Base-by-base conservation (phyloP, 1,140 invertebrate species). In the Yoshiicerus persimilis region DNA sequence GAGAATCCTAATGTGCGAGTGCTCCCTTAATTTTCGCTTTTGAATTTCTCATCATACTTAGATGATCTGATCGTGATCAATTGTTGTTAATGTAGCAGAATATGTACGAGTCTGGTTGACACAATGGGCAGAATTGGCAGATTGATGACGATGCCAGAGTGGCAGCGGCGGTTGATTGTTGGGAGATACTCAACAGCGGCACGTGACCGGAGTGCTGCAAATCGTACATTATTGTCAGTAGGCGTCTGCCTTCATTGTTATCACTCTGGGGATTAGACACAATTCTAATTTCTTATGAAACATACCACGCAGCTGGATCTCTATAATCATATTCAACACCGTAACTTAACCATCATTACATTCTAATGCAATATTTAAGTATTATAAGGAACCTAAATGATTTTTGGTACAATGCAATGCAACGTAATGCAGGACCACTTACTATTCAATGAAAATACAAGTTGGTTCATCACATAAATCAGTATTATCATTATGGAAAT, bases 191-290 rank as follows among this genome's bases (percentile, higher is more conserved):
- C 75, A 80, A 80, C 32, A 36, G 75, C 13, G 75, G 38, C 75
- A 80, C 75, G 75, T 80, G 75, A 34, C 75, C 10, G 3, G 75
- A 38, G 34, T 38, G 2, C 27, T 80, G 75, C 34, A 38, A 80
- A 80, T 80, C 75, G 75, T 80, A 80, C 75, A 80, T 80, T 80
- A 80, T 80, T 80, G 75, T 80, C 75, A 80, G 75, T 16, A 80
- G 75, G 34, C 75, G 75, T 80, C 75, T 23, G 75, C 34, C 75
- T 32, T 80, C 75, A 80, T 80, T 80, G 75, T 80, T 80, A 80
- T 80, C 75, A 80, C 75, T 32, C 75, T 80, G 6, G 75, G 75
- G 75, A 56, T 56, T n/a, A 16, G 16, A 36, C 34, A 80, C 32
- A 80, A 16, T 80, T 32, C 16, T 34, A 32, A 80, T 80, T 80